These are phyloP conservation scores for Rhinichthys osculus DNA, from an alignment of 2,797 vertebrate genomes.

Conservation along the genomic window DNA sequence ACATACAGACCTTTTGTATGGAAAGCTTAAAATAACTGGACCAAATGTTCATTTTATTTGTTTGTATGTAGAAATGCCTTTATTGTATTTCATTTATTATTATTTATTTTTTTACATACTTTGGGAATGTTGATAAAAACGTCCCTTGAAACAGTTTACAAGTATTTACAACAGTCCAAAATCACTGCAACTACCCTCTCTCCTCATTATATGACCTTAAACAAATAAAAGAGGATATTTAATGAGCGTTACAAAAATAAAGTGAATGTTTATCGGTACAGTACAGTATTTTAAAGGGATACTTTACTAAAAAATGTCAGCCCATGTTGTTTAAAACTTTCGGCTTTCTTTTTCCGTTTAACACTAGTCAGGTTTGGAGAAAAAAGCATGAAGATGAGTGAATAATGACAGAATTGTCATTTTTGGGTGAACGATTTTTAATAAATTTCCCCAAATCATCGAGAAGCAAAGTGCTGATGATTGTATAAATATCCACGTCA, in stretches of 20 bases:
- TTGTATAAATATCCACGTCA: not conserved
- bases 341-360: too few relatives aligned
- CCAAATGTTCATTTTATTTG: constrained; percentile 33
- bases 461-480: constrained; percentile 30
- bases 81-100: constrained; percentile 3
- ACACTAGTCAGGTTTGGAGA: not conserved
- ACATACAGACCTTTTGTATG: not conserved
- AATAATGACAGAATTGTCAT: not conserved
- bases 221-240: not conserved
- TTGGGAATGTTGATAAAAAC: constrained; percentile 58
- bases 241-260: not conserved
- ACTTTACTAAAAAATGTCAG: not conserved
- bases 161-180: constrained; percentile 55
- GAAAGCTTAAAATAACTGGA: not conserved
- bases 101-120: constrained; percentile 49
- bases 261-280: not conserved
- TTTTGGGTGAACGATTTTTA: not conserved
- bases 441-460: not conserved
- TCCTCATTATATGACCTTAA: not conserved
- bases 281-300: not conserved
- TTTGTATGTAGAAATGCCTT: constrained; percentile 63
- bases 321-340: not conserved
- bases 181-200: not conserved
- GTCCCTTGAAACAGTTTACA: constrained; percentile 50
- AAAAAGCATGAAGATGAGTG: not conserved